Base-by-base conservation (phyloP, 2,888 invertebrate genomes). In the Stramonita haemastoma region DNA sequence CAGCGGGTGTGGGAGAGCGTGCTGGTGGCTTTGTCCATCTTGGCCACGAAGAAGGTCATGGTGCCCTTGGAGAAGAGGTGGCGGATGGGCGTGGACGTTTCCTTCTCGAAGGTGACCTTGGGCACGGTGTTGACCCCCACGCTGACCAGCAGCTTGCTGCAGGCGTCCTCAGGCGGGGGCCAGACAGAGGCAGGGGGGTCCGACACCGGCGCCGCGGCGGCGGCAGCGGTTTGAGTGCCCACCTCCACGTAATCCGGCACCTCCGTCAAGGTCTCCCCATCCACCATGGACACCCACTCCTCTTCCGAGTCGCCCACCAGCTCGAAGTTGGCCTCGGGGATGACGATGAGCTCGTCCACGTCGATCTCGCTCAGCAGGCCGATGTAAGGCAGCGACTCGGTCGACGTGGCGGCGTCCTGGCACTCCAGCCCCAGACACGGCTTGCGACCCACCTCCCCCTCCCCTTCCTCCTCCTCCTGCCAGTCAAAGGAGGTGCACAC, bases 371-470 rank as follows among this genome's bases (percentile, higher is more conserved):
- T 94, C 88, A 95, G 90, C 22, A 95, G 92, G 26, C 95, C 95
- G 84, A 95, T 94, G 89, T 94, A 94, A 1, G 94, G 94, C 22
- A 94, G 90, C 29, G 94, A 94, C 91, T 95, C 95, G 4, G 95
- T 95, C 56, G 94, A 94, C 13, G 95, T 95, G 15, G 94, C 92
- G 77, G 93, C 93, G 85, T 95, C 95, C 90, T 90, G 87, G 46
- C 32, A 89, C 34, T 84, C 87, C 86, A 88, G 91, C 84, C 87
- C 90, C 86, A 87, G 86, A 88, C 89, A 90, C 86, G 73, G 46
- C 77, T n/a, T 84, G 34, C 29, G n/a, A n/a, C n/a, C n/a, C n/a
- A n/a, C n/a, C n/a, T n/a, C n/a, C n/a, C n/a, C n/a, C n/a, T n/a
- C n/a, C n/a, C n/a, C n/a, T n/a, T 66, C n/a, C 19, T 34, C 26